Conservation (phyloP, 35 echinoderm and acorn worm species). For the Hemicentrotus pulcherrimus region DNA sequence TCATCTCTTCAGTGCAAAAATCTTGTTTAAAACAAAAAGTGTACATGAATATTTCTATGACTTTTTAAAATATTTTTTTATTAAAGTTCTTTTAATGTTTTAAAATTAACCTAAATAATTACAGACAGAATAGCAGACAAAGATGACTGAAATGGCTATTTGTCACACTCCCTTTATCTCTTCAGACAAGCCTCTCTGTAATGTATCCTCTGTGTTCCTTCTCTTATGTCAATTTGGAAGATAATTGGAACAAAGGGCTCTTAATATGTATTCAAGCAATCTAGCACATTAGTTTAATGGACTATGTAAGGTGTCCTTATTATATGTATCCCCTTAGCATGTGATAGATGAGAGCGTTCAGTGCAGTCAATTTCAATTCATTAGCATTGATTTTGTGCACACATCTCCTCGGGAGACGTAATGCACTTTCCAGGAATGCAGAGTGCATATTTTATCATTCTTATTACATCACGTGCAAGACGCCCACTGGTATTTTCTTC, state of each 20-base stretch:
- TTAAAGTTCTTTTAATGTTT: too few species aligned
- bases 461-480: background rate
- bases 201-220: background rate
- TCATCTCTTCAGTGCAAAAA: too few species aligned
- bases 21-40: too few species aligned
- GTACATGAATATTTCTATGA: too few species aligned
- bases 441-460: background rate
- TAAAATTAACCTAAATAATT: too few species aligned
- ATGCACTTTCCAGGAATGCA: background rate
- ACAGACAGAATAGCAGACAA: too few species aligned
- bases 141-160: too few species aligned
- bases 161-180: background rate
- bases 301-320: background rate
- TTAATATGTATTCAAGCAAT: background rate
- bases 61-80: too few species aligned
- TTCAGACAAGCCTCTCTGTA: background rate
- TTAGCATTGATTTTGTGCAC: conserved; percentile 27
- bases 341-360: background rate
- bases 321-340: background rate
- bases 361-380: conserved; percentile 21
- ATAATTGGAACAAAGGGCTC: background rate
- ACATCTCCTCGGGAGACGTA: background rate
- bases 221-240: background rate
- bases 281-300: conserved; percentile 4
- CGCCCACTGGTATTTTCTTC: background rate